Conservation (phyloP, 2,888 invertebrate species). For the Chironomus riparius region DNA sequence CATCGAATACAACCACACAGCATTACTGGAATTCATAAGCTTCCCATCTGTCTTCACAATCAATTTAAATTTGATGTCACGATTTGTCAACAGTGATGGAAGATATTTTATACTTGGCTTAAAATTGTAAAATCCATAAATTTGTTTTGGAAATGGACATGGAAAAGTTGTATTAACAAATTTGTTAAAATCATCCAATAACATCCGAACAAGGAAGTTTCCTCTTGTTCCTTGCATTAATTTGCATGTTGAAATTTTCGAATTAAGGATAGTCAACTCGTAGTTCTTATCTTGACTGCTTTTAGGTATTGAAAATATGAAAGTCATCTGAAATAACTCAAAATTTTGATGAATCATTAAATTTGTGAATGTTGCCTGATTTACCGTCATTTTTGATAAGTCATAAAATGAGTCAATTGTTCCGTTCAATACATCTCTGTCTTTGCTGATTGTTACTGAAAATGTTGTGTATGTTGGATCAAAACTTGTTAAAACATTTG, state of each 20-base stretch:
- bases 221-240: not conserved
- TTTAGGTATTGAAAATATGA: not conserved
- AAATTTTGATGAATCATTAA: not conserved
- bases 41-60: slow-evolving; percentile 9
- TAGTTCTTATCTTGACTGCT: not conserved
- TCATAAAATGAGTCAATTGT: not conserved
- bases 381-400: not conserved
- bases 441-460: not conserved
- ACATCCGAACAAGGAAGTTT: slow-evolving; percentile 6
- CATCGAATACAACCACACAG: not conserved
- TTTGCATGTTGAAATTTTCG: not conserved
- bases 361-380: not conserved
- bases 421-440: not conserved
- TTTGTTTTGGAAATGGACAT: slow-evolving; percentile 8
- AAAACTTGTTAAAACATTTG: not conserved
- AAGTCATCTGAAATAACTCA: not conserved
- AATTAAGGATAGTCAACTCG: not conserved
- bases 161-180: not conserved
- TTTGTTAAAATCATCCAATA: slow-evolving; percentile 1
- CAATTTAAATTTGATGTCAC: not conserved
- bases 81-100: not conserved
- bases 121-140: not conserved
- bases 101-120: not conserved
- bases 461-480: not conserved
- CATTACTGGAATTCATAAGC: not conserved